phyloP scores from a whole-genome alignment of 2,113 vertebrate species.

The Brachionichthys hirsutus region DNA sequence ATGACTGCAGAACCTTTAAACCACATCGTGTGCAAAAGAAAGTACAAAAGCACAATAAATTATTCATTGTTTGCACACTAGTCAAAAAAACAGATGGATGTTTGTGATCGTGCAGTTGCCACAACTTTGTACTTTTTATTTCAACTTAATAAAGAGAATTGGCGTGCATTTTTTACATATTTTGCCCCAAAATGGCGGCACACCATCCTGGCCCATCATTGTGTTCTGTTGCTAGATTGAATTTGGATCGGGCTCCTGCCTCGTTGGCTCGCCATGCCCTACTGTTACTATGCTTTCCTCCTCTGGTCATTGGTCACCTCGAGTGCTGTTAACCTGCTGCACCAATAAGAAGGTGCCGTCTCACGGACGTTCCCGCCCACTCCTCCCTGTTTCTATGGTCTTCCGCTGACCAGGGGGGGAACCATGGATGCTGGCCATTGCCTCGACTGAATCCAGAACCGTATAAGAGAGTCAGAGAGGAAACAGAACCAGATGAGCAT shows the following conservation, averaged over 20 bases:
- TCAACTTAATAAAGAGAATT: constrained; percentile 48
- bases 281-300: constrained; percentile 63
- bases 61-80: constrained; percentile 36
- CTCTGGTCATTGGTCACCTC: constrained; percentile 50
- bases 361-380: constrained; percentile 47
- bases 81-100: constrained; percentile 8
- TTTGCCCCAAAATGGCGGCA: constrained; percentile 72
- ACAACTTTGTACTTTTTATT: constrained; percentile 34
- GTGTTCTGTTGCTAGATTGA: constrained; percentile 64
- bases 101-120: constrained; percentile 38
- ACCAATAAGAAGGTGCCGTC: constrained; percentile 55
- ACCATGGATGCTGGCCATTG: constrained; percentile 58
- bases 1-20: constrained; percentile 54
- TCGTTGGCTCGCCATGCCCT: constrained; percentile 54
- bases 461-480: constrained; percentile 31
- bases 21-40: constrained; percentile 34
- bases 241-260: constrained; percentile 70
- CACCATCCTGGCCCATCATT: constrained; percentile 65
- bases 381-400: constrained; percentile 58
- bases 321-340: constrained; percentile 39
- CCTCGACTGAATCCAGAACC: constrained; percentile 51
- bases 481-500: not conserved
- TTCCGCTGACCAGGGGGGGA: constrained; percentile 45
- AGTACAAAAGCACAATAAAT: not conserved
- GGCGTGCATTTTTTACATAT: constrained; percentile 59